Percentiles rank a stretch among this genome's conserved stretches.
Evolutionary conservation across 2,888 invertebrate species (phyloP).

Genomic region (Lutraria lutraria): DNA sequence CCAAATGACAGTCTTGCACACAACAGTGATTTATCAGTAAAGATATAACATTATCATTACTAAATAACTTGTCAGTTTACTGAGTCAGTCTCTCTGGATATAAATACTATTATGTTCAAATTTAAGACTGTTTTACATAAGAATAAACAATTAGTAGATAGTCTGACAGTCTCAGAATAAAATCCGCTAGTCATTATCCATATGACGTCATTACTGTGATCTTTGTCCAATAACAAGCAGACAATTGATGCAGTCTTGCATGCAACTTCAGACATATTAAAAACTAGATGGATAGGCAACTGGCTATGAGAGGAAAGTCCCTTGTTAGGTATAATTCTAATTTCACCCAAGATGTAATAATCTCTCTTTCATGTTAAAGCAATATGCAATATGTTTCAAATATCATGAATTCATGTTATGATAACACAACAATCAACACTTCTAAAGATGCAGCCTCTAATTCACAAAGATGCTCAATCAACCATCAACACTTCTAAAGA

Average conservation of each 20-base stretch:
- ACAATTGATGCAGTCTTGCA: background rate
- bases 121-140: background rate
- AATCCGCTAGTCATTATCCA: background rate
- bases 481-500: no score
- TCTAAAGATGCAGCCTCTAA: no score
- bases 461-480: no score
- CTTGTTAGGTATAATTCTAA: background rate
- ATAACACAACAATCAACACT: background rate
- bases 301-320: background rate
- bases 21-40: no score
- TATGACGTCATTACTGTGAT: background rate
- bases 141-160: background rate
- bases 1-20: no score
- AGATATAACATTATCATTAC: no score
- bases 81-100: no score
- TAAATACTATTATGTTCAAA: background rate
- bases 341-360: background rate
- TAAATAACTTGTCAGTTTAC: no score
- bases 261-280: background rate
- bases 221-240: background rate
- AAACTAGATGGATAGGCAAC: background rate
- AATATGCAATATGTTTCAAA: background rate
- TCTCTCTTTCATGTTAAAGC: background rate
- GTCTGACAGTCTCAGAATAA: background rate
- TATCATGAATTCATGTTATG: background rate